Base-by-base conservation (phyloP, 37 sponge, comb jelly and placozoan genomes). In the Halisarca cf. caerulea region DNA sequence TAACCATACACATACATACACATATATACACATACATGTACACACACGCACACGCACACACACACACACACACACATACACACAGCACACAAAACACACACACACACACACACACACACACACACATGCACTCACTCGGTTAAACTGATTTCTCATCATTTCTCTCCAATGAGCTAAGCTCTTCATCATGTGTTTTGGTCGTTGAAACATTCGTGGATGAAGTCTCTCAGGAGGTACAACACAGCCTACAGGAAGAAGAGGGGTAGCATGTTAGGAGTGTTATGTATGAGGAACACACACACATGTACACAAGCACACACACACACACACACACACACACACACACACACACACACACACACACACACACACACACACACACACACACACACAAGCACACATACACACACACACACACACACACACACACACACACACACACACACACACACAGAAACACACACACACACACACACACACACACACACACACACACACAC, bases 301-400 rank as follows among this genome's bases (percentile, higher is more conserved):
- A 41, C 6, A 40, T 40, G 77, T 38, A 7, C n/a, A n/a, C n/a
- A n/a, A n/a, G n/a, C n/a, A n/a, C n/a, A n/a, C 14, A 9, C 21
- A 66, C 68, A 25, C 21, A n/a, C n/a, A n/a, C n/a, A n/a, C n/a
- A n/a, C n/a, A n/a, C 6, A 62, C 6, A 11, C 11, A 11, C 11
- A 47, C 51, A 47, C 51, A 47, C 51, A 11, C 51, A 78, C 25
- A 25, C 54, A 23, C 47, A 78, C 54, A 40, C 28, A 47, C 79
- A 42, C 54, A 23, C 28, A 47, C 54, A 40, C 54, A 51, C 79
- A 78, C 54, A 47, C 54, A 78, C 79, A 78, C 54, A 51, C 79
- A 42, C 43, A 36, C 77, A 35, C 43, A 35, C 77, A 41, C 77
- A 41, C 79, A 23, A 42, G n/a, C 79, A 42, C 79, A 51, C 79